These are phyloP conservation scores for Augochlora pura DNA, from an alignment of 1,140 invertebrate species.

Conservation along the genomic window DNA sequence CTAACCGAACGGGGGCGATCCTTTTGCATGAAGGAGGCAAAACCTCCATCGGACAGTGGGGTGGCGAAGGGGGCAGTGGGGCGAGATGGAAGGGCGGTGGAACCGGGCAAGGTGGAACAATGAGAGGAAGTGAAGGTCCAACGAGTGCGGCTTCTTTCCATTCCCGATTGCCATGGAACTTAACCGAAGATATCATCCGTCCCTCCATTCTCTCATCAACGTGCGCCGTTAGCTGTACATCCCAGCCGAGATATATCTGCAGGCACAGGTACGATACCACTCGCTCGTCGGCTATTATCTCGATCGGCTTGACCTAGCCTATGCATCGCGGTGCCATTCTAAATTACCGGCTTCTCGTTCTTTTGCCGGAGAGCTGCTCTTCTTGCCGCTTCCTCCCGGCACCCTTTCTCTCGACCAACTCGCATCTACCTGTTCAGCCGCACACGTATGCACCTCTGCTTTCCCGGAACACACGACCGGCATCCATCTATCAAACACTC, in stretches of 20 bases:
- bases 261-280: slow-evolving; percentile 31
- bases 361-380: not conserved
- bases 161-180: slow-evolving; percentile 64
- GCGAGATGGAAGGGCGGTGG: not conserved
- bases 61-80: not conserved
- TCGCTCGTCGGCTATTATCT: slow-evolving; percentile 50
- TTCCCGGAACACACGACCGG: no score
- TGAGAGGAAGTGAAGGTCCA: slow-evolving; percentile 75
- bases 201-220: slow-evolving; percentile 46
- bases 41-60: no score
- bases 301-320: slow-evolving; percentile 52
- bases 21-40: not conserved
- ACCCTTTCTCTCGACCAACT: not conserved
- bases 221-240: slow-evolving; percentile 51
- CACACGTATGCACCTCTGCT: no score
- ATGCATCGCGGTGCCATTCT: slow-evolving; percentile 51
- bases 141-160: slow-evolving; percentile 70
- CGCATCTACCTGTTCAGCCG: not conserved
- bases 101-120: slow-evolving; percentile 56
- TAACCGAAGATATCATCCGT: slow-evolving; percentile 60
- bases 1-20: not conserved
- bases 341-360: slow-evolving; percentile 42
- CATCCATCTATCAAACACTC: not conserved
- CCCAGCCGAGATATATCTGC: slow-evolving; percentile 49
- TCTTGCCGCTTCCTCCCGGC: not conserved